Evolutionary conservation across 2,113 vertebrate species (phyloP).

Genomic region (Elephas maximus): DNA sequence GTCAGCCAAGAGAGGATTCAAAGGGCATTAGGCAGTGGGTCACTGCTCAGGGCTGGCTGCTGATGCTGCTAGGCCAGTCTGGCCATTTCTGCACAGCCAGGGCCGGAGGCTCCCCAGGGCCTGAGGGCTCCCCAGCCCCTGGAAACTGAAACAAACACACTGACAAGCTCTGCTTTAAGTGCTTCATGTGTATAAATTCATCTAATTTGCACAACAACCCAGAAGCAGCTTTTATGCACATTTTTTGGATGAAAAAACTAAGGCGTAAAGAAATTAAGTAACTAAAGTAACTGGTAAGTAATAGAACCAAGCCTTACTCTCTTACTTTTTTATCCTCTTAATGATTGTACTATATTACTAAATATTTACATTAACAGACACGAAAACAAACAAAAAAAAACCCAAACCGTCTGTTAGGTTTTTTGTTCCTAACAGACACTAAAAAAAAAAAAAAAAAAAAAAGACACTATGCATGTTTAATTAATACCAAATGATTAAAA

Average conservation of each 20-base stretch:
- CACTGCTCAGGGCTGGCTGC: background rate
- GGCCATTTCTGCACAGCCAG: background rate
- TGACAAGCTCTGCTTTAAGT: background rate
- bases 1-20: background rate
- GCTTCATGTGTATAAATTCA: background rate
- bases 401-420: too few relatives aligned
- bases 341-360: background rate
- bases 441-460: too few relatives aligned
- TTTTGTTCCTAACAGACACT: too few relatives aligned
- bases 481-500: conserved; percentile 1
- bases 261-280: background rate
- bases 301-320: background rate
- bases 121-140: background rate
- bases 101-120: background rate
- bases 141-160: background rate
- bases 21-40: background rate
- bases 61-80: background rate
- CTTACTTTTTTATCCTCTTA: background rate
- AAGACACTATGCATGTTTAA: background rate
- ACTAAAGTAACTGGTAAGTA: background rate
- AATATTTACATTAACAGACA: background rate
- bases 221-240: background rate
- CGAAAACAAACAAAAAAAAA: too few relatives aligned
- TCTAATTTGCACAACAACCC: background rate
- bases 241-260: conserved; percentile 33